These are phyloP conservation scores for Meleagris gallopavo DNA, from an alignment of 2,113 vertebrate species.

Conservation along the genomic window DNA sequence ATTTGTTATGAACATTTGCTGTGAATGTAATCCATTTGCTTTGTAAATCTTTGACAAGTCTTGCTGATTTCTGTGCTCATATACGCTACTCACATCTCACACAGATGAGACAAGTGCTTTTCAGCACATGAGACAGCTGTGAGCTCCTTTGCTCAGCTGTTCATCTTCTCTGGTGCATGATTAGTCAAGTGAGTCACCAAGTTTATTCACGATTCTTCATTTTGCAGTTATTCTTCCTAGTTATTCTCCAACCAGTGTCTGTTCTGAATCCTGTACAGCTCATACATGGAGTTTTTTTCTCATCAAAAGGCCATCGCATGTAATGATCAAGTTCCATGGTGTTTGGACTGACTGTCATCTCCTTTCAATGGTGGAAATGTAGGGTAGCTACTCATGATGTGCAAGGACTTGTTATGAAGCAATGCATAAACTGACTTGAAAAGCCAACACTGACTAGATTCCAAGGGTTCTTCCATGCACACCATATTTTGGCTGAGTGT, in stretches of 20 bases:
- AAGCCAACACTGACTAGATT: neutral
- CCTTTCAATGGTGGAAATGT: neutral
- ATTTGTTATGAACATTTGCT: neutral
- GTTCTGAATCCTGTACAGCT: fast-evolving
- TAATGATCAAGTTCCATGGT: neutral
- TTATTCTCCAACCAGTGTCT: neutral
- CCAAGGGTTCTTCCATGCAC: neutral
- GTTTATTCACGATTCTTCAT: neutral
- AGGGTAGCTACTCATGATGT: neutral
- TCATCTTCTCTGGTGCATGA: neutral
- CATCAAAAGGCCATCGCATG: neutral
- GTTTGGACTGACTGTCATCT: neutral
- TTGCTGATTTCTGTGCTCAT: neutral
- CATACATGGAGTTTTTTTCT: neutral
- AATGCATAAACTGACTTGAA: neutral
- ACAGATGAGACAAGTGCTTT: neutral
- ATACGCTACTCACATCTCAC: neutral
- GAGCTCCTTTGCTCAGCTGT: neutral
- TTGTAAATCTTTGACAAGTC: neutral
- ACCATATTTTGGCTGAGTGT: fast-evolving
- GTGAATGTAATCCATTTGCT: neutral
- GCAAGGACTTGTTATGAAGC: fast-evolving
- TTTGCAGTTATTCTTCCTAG: neutral
- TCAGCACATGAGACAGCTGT: neutral
- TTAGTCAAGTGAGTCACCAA: neutral